Conservation (phyloP, 2,888 invertebrate species). For the Nephrotoma flavescens region DNA sequence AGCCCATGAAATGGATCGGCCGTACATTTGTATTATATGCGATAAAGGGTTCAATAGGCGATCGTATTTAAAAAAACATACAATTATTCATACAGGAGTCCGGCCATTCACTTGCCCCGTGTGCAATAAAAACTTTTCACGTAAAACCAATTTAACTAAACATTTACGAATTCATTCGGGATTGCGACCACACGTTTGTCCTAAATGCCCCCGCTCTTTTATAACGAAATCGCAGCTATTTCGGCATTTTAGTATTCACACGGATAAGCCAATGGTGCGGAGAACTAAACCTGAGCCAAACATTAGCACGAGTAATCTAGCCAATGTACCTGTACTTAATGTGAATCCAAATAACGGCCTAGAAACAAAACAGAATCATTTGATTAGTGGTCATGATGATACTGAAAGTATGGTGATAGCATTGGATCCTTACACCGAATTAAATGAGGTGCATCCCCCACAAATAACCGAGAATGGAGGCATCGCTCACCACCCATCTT, state of each 20-base stretch:
- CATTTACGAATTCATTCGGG: constrained; percentile 58
- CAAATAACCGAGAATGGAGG: constrained; percentile 9
- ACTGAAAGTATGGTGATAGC: constrained; percentile 17
- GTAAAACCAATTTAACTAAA: constrained; percentile 63
- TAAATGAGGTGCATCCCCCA: neutral
- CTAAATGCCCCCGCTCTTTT: constrained; percentile 56
- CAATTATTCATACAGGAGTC: constrained; percentile 60
- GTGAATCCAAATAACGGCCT: neutral
- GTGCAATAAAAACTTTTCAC: constrained; percentile 58
- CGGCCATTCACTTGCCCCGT: constrained; percentile 58
- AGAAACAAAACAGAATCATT: neutral
- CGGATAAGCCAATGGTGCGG: constrained; percentile 48
- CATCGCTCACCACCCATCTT: constrained; percentile 8
- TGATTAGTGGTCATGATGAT: neutral
- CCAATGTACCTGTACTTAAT: neutral
- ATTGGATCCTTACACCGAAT: constrained; percentile 17
- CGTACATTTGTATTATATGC: constrained; percentile 54
- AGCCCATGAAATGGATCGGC: constrained; percentile 52
- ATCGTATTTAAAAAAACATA: constrained; percentile 57
- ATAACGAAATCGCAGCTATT: constrained; percentile 51
- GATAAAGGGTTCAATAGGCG: constrained; percentile 52
- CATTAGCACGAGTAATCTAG: neutral
- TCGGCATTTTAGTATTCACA: constrained; percentile 50
- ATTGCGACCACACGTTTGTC: constrained; percentile 55
- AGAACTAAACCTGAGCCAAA: constrained; percentile 24